A percentile compares a stretch with the other conserved stretches of the same genome.
phyloP scores from a whole-genome alignment of 2,113 vertebrate species.

The Struthidea cinerea region DNA sequence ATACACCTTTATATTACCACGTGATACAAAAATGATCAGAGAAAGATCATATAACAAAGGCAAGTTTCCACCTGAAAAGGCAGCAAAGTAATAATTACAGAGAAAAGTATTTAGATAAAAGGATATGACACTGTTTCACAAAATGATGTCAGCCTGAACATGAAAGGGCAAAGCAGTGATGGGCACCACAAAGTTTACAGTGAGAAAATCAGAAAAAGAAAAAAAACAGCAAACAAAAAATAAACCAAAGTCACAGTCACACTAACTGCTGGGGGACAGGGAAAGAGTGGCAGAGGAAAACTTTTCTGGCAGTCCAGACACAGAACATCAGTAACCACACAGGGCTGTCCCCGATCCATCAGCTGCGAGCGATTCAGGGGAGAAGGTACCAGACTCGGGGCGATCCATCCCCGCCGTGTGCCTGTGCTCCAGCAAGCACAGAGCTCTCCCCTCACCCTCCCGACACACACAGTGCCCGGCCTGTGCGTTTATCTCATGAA shows the following conservation, averaged over 20 bases:
- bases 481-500: background rate
- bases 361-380: background rate
- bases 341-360: background rate
- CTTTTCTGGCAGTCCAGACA: background rate
- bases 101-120: constrained; percentile 50
- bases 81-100: constrained; percentile 33
- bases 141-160: constrained; percentile 8
- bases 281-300: background rate
- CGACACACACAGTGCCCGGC: background rate
- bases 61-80: constrained; percentile 20
- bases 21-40: constrained; percentile 31
- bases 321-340: background rate
- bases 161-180: constrained; percentile 14
- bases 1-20: background rate
- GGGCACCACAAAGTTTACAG: background rate
- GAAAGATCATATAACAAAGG: constrained; percentile 20
- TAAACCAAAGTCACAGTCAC: background rate
- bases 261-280: background rate
- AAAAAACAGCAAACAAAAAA: background rate
- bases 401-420: background rate
- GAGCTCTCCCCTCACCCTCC: background rate
- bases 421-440: background rate
- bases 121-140: background rate
- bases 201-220: background rate
- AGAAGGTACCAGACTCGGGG: background rate